phyloP scores from a whole-genome alignment of 2,113 vertebrate species.

The Indicator indicator region DNA sequence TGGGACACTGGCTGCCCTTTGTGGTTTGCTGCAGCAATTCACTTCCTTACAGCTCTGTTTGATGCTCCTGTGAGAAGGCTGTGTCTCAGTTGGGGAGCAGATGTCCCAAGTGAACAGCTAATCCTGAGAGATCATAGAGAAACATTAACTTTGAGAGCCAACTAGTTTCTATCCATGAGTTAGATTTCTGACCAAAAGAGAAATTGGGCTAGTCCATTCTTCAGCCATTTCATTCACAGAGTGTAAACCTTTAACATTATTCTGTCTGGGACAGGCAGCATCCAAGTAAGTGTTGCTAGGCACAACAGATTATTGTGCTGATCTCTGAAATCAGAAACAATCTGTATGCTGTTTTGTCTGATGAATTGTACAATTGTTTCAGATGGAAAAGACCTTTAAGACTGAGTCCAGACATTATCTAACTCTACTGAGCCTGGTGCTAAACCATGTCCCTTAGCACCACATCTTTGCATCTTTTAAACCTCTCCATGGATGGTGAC shows the following conservation, averaged over 20 bases:
- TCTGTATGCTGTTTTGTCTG: neutral
- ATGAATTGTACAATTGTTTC: neutral
- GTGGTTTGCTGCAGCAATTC: fast-evolving
- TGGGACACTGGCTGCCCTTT: neutral
- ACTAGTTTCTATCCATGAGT: neutral
- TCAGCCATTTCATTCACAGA: neutral
- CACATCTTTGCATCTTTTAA: too few relatives aligned
- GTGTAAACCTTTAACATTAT: neutral
- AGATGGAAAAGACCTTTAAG: too few relatives aligned
- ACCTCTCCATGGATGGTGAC: too few relatives aligned
- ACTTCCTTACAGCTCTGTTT: neutral
- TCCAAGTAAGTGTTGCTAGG: neutral
- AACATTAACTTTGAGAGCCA: neutral
- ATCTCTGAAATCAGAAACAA: neutral
- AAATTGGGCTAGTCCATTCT: neutral
- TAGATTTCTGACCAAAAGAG: neutral
- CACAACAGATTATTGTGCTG: neutral
- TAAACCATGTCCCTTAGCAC: too few relatives aligned
- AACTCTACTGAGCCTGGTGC: too few relatives aligned
- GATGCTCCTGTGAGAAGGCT: neutral
- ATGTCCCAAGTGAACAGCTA: neutral
- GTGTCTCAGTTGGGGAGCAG: neutral
- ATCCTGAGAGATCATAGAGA: neutral
- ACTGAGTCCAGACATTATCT: too few relatives aligned
- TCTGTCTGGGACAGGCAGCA: neutral